These are phyloP conservation scores for Papilio dardanus DNA, from an alignment of 1,140 invertebrate species.

Conservation along the genomic window DNA sequence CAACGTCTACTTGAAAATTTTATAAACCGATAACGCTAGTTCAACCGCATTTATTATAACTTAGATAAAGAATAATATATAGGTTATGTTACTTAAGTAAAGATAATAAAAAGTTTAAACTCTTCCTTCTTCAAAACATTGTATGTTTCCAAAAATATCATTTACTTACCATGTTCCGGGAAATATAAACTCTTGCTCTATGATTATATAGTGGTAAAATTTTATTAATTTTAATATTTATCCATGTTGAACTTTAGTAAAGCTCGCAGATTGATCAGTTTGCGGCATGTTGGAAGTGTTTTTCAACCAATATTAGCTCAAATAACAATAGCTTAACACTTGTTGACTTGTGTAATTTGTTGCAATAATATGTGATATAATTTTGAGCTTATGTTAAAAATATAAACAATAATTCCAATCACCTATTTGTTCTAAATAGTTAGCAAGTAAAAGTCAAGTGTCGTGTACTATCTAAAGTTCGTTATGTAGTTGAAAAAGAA, in stretches of 20 bases:
- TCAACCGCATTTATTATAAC: background rate
- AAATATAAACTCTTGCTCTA: no score
- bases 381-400: background rate
- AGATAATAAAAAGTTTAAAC: background rate
- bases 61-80: background rate
- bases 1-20: slow-evolving; percentile 42
- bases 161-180: no score
- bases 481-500: no score
- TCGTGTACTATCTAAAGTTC: no score
- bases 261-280: background rate
- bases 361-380: background rate
- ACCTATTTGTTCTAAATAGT: no score
- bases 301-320: slow-evolving; percentile 18
- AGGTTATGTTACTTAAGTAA: background rate
- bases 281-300: background rate
- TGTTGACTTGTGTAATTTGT: background rate
- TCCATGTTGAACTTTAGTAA: background rate
- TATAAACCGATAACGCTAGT: slow-evolving; percentile 30
- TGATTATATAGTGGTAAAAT: background rate
- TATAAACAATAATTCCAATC: background rate
- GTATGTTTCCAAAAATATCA: no score
- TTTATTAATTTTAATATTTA: slow-evolving; percentile 8
- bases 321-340: background rate
- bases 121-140: no score
- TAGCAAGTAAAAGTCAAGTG: background rate